Conservation (phyloP, 1,140 invertebrate species). For the Drosophila serrata region DNA sequence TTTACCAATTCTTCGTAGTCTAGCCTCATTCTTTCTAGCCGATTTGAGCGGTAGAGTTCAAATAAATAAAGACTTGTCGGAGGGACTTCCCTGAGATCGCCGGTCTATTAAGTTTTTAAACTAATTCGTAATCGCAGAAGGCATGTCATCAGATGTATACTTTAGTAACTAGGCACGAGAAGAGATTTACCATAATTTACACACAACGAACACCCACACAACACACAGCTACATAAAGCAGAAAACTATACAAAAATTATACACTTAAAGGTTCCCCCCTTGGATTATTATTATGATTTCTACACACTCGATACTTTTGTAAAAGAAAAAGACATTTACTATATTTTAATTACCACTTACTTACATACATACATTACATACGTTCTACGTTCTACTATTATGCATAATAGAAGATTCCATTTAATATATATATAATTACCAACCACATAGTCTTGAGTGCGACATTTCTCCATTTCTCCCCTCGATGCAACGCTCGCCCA, state of each 20-base stretch:
- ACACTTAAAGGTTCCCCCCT: not conserved
- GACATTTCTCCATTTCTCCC: not conserved
- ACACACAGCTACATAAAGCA: not conserved
- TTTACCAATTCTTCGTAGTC: constrained; percentile 3
- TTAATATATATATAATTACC: constrained; percentile 38
- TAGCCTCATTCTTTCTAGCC: constrained; percentile 6
- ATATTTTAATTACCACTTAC: constrained; percentile 54
- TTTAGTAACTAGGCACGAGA: constrained; percentile 19
- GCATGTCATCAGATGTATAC: constrained; percentile 10
- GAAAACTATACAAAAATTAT: not conserved
- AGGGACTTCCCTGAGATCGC: not conserved
- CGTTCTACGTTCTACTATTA: constrained; percentile 21
- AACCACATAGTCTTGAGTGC: constrained; percentile 7
- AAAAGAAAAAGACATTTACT: constrained; percentile 78
- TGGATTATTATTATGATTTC: constrained; percentile 21
- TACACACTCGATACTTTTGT: constrained; percentile 38
- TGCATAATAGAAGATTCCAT: constrained; percentile 67
- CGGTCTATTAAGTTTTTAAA: constrained; percentile 30
- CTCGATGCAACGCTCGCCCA: not conserved
- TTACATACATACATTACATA: constrained; percentile 22
- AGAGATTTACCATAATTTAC: constrained; percentile 21
- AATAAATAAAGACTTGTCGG: constrained; percentile 7
- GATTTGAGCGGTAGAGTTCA: not conserved
- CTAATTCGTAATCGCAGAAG: constrained; percentile 12
- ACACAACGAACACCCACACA: constrained; percentile 11